phyloP scores from a whole-genome alignment of 1,140 invertebrate species.

The Drosophila dunni region DNA sequence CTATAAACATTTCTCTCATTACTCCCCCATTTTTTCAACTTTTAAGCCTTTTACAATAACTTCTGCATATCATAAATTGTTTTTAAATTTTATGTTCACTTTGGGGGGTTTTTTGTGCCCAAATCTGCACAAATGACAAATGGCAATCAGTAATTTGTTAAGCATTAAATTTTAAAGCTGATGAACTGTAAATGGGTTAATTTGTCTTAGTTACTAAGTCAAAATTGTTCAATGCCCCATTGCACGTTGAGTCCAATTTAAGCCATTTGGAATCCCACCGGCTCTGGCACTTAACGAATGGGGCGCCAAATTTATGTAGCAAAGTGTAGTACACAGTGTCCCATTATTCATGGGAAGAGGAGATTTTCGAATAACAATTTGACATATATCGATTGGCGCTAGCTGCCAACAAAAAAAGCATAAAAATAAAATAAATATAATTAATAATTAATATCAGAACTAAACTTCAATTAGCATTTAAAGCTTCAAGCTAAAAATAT shows the following conservation, averaged over 20 bases:
- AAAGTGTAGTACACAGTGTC: neutral
- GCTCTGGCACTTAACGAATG: constrained; percentile 68
- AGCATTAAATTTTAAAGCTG: constrained; percentile 53
- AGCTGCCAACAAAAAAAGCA: too few relatives aligned
- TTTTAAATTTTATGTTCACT: constrained; percentile 4
- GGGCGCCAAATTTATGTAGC: constrained; percentile 29
- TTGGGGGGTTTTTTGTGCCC: neutral
- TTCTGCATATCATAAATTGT: constrained; percentile 11
- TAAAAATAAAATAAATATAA: constrained; percentile 43
- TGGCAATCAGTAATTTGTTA: constrained; percentile 42
- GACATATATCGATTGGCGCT: constrained; percentile 66
- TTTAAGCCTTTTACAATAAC: neutral
- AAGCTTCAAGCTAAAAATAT: constrained; percentile 55
- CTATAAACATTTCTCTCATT: too few relatives aligned
- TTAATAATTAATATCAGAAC: constrained; percentile 43
- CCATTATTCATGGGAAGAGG: constrained; percentile 65
- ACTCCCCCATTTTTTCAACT: neutral
- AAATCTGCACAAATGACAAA: constrained; percentile 5
- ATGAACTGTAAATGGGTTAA: constrained; percentile 55
- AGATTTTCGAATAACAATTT: constrained; percentile 28
- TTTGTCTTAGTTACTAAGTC: constrained; percentile 76
- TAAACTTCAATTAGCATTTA: constrained; percentile 72
- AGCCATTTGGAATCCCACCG: constrained; percentile 34
- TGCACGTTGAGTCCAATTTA: constrained; percentile 46
- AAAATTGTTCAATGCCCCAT: constrained; percentile 68